phyloP scores from a whole-genome alignment of 1,140 invertebrate genomes.

The Adoxophyes honmai region DNA sequence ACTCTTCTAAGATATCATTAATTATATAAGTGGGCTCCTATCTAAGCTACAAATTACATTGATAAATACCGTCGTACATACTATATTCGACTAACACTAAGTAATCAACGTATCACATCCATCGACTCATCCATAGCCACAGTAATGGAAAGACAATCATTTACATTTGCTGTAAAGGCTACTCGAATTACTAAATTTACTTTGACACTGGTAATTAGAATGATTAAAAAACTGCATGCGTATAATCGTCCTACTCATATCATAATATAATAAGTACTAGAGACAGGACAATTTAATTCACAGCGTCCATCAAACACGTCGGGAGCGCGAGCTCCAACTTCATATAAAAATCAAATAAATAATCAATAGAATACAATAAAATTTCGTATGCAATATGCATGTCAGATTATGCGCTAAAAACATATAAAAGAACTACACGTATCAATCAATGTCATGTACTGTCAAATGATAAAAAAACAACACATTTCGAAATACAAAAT shows the following conservation, averaged over 20 bases:
- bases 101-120: conserved; percentile 68
- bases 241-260: background rate
- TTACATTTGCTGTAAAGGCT: conserved; percentile 17
- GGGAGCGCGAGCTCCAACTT: too few relatives aligned
- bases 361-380: too few relatives aligned
- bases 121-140: conserved; percentile 54
- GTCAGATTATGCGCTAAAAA: too few relatives aligned
- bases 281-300: too few relatives aligned
- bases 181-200: background rate
- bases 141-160: conserved; percentile 45
- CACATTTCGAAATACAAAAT: too few relatives aligned
- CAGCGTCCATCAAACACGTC: too few relatives aligned
- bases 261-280: conserved; percentile 4
- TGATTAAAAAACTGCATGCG: background rate
- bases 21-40: conserved; percentile 42
- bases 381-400: too few relatives aligned
- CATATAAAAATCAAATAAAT: too few relatives aligned
- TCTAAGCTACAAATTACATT: conserved; percentile 52
- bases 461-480: too few relatives aligned
- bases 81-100: conserved; percentile 58
- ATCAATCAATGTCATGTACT: background rate
- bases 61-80: conserved; percentile 68
- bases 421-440: background rate
- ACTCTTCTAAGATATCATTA: conserved; percentile 53
- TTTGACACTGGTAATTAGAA: conserved; percentile 12